Evolutionary conservation across 2,113 vertebrate species (phyloP).

Genomic region (Terrapene triunguis): DNA sequence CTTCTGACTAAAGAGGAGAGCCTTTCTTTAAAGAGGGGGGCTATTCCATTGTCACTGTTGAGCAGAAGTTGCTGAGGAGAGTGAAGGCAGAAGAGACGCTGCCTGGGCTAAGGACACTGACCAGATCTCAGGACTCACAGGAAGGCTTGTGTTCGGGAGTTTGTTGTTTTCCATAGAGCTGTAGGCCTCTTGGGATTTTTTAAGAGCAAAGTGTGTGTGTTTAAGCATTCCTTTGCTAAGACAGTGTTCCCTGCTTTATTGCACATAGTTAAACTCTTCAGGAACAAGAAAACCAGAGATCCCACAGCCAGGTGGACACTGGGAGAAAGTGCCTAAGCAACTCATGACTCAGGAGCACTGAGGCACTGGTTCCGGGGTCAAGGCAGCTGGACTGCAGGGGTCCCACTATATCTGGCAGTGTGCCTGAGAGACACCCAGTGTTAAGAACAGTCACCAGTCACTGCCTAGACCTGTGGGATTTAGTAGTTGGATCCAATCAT

Average conservation of each 20-base stretch:
- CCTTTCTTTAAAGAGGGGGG: background rate
- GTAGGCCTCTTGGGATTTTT: background rate
- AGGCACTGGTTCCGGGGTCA: background rate
- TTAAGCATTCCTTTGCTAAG: background rate
- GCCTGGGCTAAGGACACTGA: background rate
- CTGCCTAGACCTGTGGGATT: background rate
- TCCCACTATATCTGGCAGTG: background rate
- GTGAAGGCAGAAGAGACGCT: background rate
- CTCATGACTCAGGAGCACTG: background rate
- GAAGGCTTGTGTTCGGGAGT: background rate
- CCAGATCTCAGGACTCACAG: background rate
- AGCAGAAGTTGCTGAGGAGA: background rate
- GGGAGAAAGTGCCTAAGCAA: background rate
- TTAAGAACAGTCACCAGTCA: background rate
- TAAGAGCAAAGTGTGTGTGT: background rate
- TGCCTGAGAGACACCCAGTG: background rate
- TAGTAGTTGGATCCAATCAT: background rate
- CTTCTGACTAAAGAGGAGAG: background rate
- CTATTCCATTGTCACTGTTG: background rate
- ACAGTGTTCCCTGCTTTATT: background rate
- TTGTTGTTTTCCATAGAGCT: background rate
- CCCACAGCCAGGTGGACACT: background rate
- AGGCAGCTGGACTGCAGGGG: background rate
- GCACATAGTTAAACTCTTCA: background rate
- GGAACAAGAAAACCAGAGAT: background rate